Percentiles rank a stretch among this genome's conserved stretches.
Evolutionary conservation across 2,797 vertebrate species (phyloP).

Genomic region (Falco berigora): DNA sequence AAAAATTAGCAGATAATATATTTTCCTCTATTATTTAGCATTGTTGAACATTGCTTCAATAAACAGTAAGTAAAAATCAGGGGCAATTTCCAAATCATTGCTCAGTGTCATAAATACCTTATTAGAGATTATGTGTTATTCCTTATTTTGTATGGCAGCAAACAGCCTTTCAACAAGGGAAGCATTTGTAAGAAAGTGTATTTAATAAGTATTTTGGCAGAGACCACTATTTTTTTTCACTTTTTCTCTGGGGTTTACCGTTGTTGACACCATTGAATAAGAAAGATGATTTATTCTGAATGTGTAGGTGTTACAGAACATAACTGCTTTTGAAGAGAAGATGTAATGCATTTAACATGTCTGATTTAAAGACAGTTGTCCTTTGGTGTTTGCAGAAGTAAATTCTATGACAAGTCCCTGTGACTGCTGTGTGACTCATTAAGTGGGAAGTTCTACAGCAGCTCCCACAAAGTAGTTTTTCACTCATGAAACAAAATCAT

Average conservation of each 20-base stretch:
- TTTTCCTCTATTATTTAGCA: neutral
- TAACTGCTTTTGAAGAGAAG: constrained; percentile 46
- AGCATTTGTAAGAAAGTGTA: constrained; percentile 21
- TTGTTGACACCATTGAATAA: constrained; percentile 48
- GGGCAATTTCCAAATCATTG: neutral
- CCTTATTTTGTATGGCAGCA: neutral
- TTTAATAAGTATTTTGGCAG: constrained; percentile 30
- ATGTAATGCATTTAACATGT: constrained; percentile 47
- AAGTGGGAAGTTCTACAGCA: constrained; percentile 43
- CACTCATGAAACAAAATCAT: neutral
- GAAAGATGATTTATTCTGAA: constrained; percentile 64
- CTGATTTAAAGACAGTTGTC: constrained; percentile 61
- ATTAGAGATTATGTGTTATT: neutral
- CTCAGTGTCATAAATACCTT: neutral
- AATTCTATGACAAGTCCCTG: constrained; percentile 39
- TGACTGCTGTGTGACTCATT: constrained; percentile 46
- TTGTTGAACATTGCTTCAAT: neutral
- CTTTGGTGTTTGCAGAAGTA: constrained; percentile 33
- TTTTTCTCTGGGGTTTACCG: constrained; percentile 26
- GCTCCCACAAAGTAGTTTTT: constrained; percentile 32
- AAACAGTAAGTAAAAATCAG: neutral
- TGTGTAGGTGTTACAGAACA: constrained; percentile 60
- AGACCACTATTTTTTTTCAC: constrained; percentile 33
- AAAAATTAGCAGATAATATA: neutral
- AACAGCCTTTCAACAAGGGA: neutral